Percentiles rank a stretch among this genome's conserved stretches.
Evolutionary conservation across 37 sponge, comb jelly and placozoan genomes (phyloP).

Genomic region (Ianthella basta): DNA sequence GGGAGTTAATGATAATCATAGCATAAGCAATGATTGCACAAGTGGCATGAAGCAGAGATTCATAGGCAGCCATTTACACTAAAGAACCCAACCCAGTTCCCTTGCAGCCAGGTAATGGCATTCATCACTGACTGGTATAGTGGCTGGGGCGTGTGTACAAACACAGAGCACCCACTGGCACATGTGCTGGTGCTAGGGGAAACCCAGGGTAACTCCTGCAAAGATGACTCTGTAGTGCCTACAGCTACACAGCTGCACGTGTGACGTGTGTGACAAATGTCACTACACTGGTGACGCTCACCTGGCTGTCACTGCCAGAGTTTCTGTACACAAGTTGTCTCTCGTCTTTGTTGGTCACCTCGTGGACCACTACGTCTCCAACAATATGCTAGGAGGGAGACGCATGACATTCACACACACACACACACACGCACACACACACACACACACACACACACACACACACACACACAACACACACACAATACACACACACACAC

Average conservation of each 20-base stretch:
- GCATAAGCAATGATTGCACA: not conserved
- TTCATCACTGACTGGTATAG: too few relatives aligned
- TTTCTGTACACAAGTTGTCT: conserved; percentile 50
- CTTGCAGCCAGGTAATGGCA: too few relatives aligned
- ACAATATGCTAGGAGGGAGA: conserved; percentile 4
- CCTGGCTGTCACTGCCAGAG: not conserved
- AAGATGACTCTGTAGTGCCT: too few relatives aligned
- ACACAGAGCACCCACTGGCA: not conserved
- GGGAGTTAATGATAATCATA: not conserved
- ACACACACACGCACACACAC: conserved; percentile 61
- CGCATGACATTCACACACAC: conserved; percentile 58
- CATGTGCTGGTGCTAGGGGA: not conserved
- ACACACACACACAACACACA: conserved; percentile 67
- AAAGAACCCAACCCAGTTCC: too few relatives aligned
- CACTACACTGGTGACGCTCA: not conserved
- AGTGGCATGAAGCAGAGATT: too few relatives aligned
- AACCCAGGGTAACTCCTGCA: not conserved
- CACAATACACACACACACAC: conserved; percentile 68
- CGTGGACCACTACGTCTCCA: conserved; percentile 19
- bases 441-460: conserved; percentile 67
- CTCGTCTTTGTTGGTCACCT: not conserved
- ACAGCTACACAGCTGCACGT: too few relatives aligned
- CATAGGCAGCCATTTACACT: too few relatives aligned
- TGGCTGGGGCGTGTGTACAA: not conserved
- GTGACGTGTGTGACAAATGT: too few relatives aligned